Conservation (phyloP, 1,140 invertebrate species). For the Danaus melanippus region DNA sequence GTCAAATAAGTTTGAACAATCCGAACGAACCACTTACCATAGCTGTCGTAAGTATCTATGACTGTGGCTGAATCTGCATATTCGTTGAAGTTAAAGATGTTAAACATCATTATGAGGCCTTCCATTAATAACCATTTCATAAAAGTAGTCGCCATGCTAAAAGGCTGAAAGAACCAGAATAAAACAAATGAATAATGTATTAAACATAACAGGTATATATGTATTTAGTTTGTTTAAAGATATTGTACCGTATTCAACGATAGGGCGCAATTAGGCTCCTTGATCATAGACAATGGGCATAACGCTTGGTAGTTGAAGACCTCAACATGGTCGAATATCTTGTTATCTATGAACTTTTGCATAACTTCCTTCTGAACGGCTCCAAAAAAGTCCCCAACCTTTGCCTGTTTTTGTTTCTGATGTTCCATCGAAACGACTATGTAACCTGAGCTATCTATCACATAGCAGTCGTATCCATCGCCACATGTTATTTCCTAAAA, state of each 20-base stretch:
- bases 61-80: conserved; percentile 22
- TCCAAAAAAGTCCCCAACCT: conserved; percentile 89
- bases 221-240: not conserved
- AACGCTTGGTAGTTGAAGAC: conserved; percentile 91
- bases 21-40: conserved; percentile 1
- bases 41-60: conserved; percentile 1
- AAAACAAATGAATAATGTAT: not conserved
- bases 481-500: conserved; percentile 72
- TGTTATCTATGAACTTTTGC: conserved; percentile 80
- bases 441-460: conserved; percentile 92
- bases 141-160: conserved; percentile 38
- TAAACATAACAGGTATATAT: not conserved
- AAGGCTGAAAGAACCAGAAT: conserved; percentile 39
- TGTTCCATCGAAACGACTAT: conserved; percentile 74
- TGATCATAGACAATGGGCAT: conserved; percentile 67
- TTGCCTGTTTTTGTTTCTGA: conserved; percentile 74
- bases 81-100: conserved; percentile 37
- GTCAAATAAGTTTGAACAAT: no score
- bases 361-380: conserved; percentile 81
- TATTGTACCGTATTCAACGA: conserved; percentile 37
- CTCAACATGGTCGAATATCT: conserved; percentile 82
- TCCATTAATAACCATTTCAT: conserved; percentile 50
- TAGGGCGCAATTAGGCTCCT: conserved; percentile 34
- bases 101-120: conserved; percentile 37
- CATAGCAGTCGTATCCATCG: conserved; percentile 81